These are phyloP conservation scores for Merluccius polli DNA, from an alignment of 2,797 vertebrate genomes.

Conservation along the genomic window DNA sequence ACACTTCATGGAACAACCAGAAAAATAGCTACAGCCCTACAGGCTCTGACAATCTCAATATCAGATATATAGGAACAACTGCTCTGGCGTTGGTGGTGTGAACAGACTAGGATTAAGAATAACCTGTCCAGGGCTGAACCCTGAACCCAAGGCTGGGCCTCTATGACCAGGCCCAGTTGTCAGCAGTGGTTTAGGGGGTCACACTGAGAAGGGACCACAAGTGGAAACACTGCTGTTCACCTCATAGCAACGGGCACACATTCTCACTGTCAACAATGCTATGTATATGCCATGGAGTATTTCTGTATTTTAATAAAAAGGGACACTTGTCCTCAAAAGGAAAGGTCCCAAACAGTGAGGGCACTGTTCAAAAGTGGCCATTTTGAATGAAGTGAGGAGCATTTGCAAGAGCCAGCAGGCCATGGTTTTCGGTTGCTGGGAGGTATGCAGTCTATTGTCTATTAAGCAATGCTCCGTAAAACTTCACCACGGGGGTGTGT, in stretches of 20 bases:
- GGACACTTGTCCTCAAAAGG: constrained; percentile 33
- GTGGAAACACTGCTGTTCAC: not conserved
- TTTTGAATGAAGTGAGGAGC: constrained; percentile 51
- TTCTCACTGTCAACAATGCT: constrained; percentile 44
- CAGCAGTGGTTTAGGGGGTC: too few relatives aligned
- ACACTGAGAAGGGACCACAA: not conserved
- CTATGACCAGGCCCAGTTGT: not conserved
- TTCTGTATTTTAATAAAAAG: constrained; percentile 27
- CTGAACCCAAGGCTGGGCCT: not conserved
- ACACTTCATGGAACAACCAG: too few relatives aligned
- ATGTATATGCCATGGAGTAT: constrained; percentile 41
- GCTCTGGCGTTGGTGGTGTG: not conserved
- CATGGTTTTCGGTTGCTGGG: constrained; percentile 48
- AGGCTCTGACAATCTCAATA: not conserved
- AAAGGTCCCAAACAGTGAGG: constrained; percentile 52
- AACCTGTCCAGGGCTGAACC: not conserved
- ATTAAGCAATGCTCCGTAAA: constrained; percentile 34
- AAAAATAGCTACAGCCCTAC: too few relatives aligned
- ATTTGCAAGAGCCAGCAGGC: constrained; percentile 59
- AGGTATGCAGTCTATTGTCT: constrained; percentile 65
- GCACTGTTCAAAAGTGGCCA: constrained; percentile 57
- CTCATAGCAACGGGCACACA: constrained; percentile 22
- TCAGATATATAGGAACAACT: not conserved
- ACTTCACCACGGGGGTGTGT: constrained; percentile 29
- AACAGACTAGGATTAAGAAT: not conserved